Conservation (phyloP, 2,888 invertebrate species). For the Stenoptilia bipunctidactyla region DNA sequence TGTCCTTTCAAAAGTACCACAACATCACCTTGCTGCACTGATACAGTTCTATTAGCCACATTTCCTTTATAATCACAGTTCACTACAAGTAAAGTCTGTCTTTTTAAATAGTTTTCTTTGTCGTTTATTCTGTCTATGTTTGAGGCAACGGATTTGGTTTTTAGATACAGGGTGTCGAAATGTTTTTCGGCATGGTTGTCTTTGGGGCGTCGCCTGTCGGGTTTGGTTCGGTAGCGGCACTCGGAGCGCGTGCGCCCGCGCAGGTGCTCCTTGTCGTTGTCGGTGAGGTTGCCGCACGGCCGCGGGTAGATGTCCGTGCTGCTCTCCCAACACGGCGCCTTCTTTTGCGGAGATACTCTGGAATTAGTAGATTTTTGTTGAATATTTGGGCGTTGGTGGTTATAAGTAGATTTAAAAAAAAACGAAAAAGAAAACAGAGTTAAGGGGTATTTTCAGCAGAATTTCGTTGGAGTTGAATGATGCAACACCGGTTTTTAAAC, state of each 20-base stretch:
- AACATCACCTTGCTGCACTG: slow-evolving; percentile 80
- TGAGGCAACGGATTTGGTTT: slow-evolving; percentile 53
- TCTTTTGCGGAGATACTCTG: slow-evolving; percentile 27
- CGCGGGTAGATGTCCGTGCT: slow-evolving; percentile 85
- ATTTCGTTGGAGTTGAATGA: no score
- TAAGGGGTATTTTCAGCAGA: no score
- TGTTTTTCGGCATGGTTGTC: slow-evolving; percentile 76
- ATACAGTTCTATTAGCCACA: slow-evolving; percentile 71
- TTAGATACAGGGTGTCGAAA: slow-evolving; percentile 79
- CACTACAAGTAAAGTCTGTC: slow-evolving; percentile 79
- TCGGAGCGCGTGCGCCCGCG: slow-evolving; percentile 77
- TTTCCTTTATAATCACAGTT: slow-evolving; percentile 74
- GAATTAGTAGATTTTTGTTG: no score
- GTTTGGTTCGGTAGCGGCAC: slow-evolving; percentile 69
- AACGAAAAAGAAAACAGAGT: no score
- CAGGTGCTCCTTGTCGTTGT: slow-evolving; percentile 79
- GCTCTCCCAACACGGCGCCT: slow-evolving; percentile 84
- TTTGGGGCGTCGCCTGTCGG: slow-evolving; percentile 36
- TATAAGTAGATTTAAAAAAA: no score
- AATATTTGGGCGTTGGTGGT: no score
- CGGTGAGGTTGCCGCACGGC: slow-evolving; percentile 85
- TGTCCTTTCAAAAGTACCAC: slow-evolving; percentile 74
- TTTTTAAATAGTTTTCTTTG: slow-evolving; percentile 29
- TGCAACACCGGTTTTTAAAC: no score
- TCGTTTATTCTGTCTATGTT: slow-evolving; percentile 35